Evolutionary conservation across 2,888 invertebrate species (phyloP), one percentile per base, ranked within the genome.

Genomic region (Drosophila nr. fundita): DNA sequence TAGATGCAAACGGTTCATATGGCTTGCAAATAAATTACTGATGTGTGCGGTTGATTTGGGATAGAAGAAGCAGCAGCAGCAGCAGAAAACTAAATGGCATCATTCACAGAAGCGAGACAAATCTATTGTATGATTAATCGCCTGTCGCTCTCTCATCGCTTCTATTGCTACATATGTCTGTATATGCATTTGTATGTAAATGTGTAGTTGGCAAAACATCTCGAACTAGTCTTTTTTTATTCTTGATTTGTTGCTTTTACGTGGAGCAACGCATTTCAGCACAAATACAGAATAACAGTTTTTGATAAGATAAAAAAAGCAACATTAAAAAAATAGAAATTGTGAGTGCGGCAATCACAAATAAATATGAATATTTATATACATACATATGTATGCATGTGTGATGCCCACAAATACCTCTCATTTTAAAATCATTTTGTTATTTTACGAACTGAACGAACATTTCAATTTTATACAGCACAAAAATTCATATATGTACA

Each of bases 91-190:
- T 55, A 57, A 67, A 60, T 61, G 74, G 59, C 63, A 76, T 62
- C 52, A 63, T 54, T 68, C 27, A 61, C 42, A 50, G 21, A 69
- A 80, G 73, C 63, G 77, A 69, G 73, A 80, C 73, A 69, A 76
- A 78, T 50, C 68, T 80, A 78, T 67, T 58, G 45, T 36, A 30
- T 29, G 36, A 27, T 73, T 54, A 40, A 66, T 49, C 38, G 34
- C 40, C 55, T 59, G 55, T 60, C 34, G 70, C 13, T 27, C 15
- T 18, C n/a, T 13, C 27, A 15, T 29, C 13, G 27, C 27, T 27
- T 45, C 61, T 45, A 40, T 30, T 42, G 32, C n/a, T 38, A 52
- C 27, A 24, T 21, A 57, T 36, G 13, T 21, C 52, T 48, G 18
- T 30, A 18, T 40, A 53, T 32, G 36, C 48, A 29, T 55, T 36